A percentile compares a stretch with the other conserved stretches of the same genome.
These are phyloP conservation scores for Netelia virgata DNA, from an alignment of 2,888 invertebrate species.

Conservation along the genomic window DNA sequence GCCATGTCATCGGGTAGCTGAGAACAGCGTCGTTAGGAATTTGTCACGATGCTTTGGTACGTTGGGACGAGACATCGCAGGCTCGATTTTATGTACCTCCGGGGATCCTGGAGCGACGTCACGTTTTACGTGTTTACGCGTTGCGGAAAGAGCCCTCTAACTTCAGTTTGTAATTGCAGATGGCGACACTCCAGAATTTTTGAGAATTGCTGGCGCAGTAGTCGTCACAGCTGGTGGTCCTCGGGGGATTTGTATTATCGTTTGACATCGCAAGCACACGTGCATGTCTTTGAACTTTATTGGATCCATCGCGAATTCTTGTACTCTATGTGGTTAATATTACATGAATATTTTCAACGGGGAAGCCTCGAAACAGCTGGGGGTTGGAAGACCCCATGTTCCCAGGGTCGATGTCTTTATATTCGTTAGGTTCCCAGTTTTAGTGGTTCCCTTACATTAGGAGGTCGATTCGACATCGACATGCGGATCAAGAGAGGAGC, in stretches of 20 bases:
- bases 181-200: constrained; percentile 61
- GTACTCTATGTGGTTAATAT: no score
- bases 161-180: constrained; percentile 50
- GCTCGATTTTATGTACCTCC: constrained; percentile 56
- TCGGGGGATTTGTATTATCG: constrained; percentile 32
- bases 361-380: no score
- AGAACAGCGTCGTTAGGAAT: constrained; percentile 12
- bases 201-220: constrained; percentile 49
- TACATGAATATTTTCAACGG: no score
- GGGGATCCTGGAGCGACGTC: constrained; percentile 69
- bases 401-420: no score
- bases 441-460: no score
- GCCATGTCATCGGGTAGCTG: neutral
- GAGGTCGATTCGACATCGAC: no score
- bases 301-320: no score
- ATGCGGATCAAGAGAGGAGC: no score
- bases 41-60: constrained; percentile 30
- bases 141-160: constrained; percentile 51
- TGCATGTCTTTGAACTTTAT: no score
- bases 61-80: neutral
- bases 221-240: constrained; percentile 67
- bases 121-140: constrained; percentile 75
- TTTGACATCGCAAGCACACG: neutral
- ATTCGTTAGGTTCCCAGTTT: no score
- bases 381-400: no score